Base-by-base conservation (phyloP, 2,113 vertebrate species). In the Psettodes erumei region DNA sequence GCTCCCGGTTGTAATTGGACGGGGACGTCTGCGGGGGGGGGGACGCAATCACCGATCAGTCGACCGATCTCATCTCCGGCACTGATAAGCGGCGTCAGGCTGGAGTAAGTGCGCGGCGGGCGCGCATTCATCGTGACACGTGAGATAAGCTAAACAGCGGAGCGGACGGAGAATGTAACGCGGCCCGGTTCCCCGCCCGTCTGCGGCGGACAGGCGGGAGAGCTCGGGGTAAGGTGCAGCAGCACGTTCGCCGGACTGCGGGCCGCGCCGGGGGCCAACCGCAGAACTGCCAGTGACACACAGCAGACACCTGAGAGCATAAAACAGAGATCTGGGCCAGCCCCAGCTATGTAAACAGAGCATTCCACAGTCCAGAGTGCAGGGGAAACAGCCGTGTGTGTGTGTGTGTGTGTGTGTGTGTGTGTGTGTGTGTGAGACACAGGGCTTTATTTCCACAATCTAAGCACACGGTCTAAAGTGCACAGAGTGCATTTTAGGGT, bases 281-380 rank as follows among this genome's bases (percentile, higher is more conserved):
- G 81, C 75, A 84, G 61, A 86, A 64, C 77, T 81, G 72, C 65
- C 74, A 63, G 67, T 90, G 85, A 91, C 78, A 86, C 70, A 81
- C 55, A 70, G 74, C 89, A 88, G 89, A 88, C 87, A 91, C 88
- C 87, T 87, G 84, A 77, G 78, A 86, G 75, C 63, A 81, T 67
- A 63, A 82, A 79, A 81, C 60, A 69, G 71, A 60, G 53, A 84
- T 79, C 70, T 70, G 54, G 71, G 65, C 74, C 72, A 79, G 83
- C 28, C 65, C 33, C 82, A 65, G 86, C 86, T 88, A 82, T 79
- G 83, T 91, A 93, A 93, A 92, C 89, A 93, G 42, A 81, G 71
- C 89, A 90, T 91, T 92, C 92, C 87, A 43, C 33, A 33, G 71
- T n/a, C 15, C 71, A 82, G 66, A 59, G 59, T 13, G 27, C 30